Evolutionary conservation across 2,888 invertebrate species (phyloP).

Genomic region (Arctia plantaginis): DNA sequence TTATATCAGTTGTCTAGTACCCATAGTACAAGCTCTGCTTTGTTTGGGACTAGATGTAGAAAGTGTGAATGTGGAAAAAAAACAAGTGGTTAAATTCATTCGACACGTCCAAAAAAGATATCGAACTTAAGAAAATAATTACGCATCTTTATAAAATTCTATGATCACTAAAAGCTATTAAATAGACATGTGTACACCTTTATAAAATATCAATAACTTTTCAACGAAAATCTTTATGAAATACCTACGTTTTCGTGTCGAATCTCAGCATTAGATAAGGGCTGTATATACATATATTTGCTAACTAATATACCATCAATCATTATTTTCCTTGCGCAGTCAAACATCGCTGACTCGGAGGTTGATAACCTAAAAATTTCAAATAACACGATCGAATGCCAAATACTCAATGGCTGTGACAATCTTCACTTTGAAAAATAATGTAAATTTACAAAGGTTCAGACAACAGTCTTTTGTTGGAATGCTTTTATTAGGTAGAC

Average conservation of each 20-base stretch:
- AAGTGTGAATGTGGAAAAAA: too few relatives aligned
- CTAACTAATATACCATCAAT: slow-evolving; percentile 9
- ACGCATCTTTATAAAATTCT: too few relatives aligned
- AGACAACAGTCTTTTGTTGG: slow-evolving; percentile 30
- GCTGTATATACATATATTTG: not conserved
- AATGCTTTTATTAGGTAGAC: slow-evolving; percentile 26
- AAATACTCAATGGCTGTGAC: slow-evolving; percentile 16
- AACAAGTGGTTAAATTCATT: too few relatives aligned
- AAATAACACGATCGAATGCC: slow-evolving; percentile 28
- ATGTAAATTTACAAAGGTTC: slow-evolving; percentile 38
- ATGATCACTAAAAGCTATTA: too few relatives aligned
- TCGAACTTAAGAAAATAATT: too few relatives aligned
- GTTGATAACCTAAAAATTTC: slow-evolving; percentile 31
- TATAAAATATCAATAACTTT: slow-evolving; percentile 17
- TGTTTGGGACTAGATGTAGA: too few relatives aligned
- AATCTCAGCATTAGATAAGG: not conserved
- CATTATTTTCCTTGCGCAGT: slow-evolving; percentile 12
- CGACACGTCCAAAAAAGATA: too few relatives aligned
- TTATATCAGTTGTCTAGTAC: too few relatives aligned
- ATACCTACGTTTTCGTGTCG: not conserved
- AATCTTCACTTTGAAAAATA: slow-evolving; percentile 31
- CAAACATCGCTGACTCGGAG: slow-evolving; percentile 27
- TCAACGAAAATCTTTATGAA: slow-evolving; percentile 7
- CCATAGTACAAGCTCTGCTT: too few relatives aligned
- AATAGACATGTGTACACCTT: too few relatives aligned